These are phyloP conservation scores for Drosophila sechellia DNA, from an alignment of 1,140 invertebrate genomes.

Conservation along the genomic window DNA sequence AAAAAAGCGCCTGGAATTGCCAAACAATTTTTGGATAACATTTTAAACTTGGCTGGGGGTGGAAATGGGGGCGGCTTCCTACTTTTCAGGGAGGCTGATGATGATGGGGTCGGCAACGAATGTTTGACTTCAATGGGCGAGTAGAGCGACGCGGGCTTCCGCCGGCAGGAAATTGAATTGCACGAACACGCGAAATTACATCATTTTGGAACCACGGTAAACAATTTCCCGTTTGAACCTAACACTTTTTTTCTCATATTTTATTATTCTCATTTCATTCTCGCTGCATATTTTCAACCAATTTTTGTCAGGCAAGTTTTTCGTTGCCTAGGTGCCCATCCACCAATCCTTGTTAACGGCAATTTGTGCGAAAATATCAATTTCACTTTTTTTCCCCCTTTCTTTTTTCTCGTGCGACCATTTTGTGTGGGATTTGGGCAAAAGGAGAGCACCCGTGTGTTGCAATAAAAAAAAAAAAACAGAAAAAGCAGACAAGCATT, in stretches of 20 bases:
- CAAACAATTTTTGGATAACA: slow-evolving; percentile 57
- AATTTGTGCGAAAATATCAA: slow-evolving; percentile 77
- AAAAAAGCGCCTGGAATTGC: slow-evolving; percentile 24
- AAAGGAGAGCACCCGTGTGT: slow-evolving; percentile 4
- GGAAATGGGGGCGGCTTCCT: not conserved
- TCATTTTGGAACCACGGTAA: slow-evolving; percentile 82
- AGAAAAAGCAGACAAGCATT: slow-evolving; percentile 1
- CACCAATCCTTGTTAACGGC: slow-evolving; percentile 65
- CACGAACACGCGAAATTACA: slow-evolving; percentile 83
- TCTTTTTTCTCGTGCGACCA: slow-evolving; percentile 4
- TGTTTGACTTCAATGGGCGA: slow-evolving; percentile 68
- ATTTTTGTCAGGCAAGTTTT: slow-evolving; percentile 71
- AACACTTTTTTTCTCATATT: slow-evolving; percentile 38
- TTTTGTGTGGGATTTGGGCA: slow-evolving; percentile 34
- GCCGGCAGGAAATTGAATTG: slow-evolving; percentile 83
- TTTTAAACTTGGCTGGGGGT: slow-evolving; percentile 41
- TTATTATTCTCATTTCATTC: slow-evolving; percentile 36
- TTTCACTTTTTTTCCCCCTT: slow-evolving; percentile 76
- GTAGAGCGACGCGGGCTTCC: slow-evolving; percentile 86
- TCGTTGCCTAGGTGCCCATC: slow-evolving; percentile 62
- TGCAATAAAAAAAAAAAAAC: slow-evolving; percentile 22
- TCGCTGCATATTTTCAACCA: slow-evolving; percentile 42
- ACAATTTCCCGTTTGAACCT: slow-evolving; percentile 80
- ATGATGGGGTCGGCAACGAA: slow-evolving; percentile 29
- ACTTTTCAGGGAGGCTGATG: not conserved